Conservation (phyloP, 2,888 invertebrate species). For the Luffia ferchaultella region DNA sequence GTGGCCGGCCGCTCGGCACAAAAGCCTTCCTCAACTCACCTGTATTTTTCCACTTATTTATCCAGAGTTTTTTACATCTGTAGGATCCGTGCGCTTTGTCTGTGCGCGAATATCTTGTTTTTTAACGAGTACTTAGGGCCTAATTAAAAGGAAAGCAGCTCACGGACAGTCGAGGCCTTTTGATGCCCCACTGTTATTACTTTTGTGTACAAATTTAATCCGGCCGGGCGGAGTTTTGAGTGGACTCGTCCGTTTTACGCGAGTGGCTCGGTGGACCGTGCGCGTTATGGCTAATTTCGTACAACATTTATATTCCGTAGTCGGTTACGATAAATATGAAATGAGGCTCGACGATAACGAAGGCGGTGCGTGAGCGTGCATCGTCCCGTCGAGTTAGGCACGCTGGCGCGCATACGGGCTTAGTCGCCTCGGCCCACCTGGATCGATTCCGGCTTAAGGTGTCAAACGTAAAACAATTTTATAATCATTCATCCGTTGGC, state of each 20-base stretch:
- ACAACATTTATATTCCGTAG: background rate
- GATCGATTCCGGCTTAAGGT: background rate
- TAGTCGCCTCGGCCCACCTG: background rate
- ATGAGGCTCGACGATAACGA: background rate
- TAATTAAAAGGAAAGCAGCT: conserved; percentile 64
- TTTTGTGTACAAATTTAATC: conserved; percentile 62
- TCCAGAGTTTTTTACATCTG: conserved; percentile 51
- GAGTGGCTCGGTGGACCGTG: background rate
- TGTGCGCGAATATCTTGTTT: conserved; percentile 60
- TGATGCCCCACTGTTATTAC: conserved; percentile 60
- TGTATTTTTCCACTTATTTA: conserved; percentile 62
- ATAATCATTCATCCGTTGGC: background rate
- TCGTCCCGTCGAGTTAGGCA: background rate
- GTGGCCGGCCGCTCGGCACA: conserved; percentile 61
- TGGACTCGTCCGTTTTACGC: conserved; percentile 33
- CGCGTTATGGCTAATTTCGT: too few species aligned
- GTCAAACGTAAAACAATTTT: background rate
- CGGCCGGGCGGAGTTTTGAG: conserved; percentile 52
- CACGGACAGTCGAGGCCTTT: conserved; percentile 60
- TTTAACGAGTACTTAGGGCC: conserved; percentile 65
- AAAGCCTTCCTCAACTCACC: conserved; percentile 61
- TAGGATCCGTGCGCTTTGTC: conserved; percentile 56
- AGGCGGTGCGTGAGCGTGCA: background rate
- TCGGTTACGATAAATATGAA: background rate
- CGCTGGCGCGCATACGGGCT: background rate